Evolutionary conservation across 2,113 vertebrate species (phyloP).

Genomic region (Entomyzon cyanotis): DNA sequence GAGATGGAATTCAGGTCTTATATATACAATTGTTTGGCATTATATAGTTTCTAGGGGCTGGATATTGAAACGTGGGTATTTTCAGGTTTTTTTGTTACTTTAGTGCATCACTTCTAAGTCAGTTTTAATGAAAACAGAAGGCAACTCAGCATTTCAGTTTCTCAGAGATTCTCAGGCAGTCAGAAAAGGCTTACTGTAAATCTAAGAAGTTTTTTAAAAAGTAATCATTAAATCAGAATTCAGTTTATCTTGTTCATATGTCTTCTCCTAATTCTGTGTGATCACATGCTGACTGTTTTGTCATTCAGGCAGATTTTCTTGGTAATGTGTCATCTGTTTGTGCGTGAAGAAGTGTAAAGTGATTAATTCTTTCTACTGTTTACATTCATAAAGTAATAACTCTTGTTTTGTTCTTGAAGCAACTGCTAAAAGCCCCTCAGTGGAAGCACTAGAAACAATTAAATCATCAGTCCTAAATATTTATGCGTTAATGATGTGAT

Average conservation of each 20-base stretch:
- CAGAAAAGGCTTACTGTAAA: neutral
- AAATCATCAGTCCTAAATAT: neutral
- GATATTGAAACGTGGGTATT: neutral
- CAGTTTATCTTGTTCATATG: neutral
- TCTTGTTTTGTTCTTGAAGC: constrained; percentile 17
- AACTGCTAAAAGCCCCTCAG: neutral
- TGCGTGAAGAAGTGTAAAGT: constrained; percentile 33
- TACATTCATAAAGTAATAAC: constrained; percentile 6
- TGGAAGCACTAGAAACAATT: neutral
- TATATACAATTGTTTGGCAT: rapidly evolving
- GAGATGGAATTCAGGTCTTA: neutral
- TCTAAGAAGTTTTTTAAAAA: neutral
- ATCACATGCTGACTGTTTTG: constrained; percentile 11
- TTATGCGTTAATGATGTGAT: neutral
- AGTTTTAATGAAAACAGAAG: neutral
- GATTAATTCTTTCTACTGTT: constrained; percentile 40
- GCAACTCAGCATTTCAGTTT: neutral
- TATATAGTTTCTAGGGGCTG: neutral
- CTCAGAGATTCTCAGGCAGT: neutral
- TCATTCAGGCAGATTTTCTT: constrained; percentile 32
- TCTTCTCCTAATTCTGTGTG: neutral
- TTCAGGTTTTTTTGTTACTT: neutral
- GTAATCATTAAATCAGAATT: neutral
- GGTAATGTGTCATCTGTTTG: constrained; percentile 35
- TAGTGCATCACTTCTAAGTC: neutral